Percentiles rank a stretch among this genome's conserved stretches.
phyloP scores from a whole-genome alignment of 2,113 vertebrate species.

The Typhlomys cinereus region DNA sequence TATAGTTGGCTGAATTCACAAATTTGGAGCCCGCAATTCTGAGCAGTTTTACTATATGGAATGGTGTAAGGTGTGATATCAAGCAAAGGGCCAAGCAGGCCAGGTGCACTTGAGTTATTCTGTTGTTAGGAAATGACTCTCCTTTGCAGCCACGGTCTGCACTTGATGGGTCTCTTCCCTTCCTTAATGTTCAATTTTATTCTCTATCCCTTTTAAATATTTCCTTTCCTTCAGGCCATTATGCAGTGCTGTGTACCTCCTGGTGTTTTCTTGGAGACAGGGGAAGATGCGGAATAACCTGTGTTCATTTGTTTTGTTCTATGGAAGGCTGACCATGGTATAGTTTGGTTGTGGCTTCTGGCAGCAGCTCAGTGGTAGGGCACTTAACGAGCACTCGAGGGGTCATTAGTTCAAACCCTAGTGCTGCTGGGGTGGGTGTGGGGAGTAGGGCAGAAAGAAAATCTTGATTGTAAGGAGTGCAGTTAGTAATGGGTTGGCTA shows the following conservation, averaged over 20 bases:
- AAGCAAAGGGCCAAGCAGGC: not conserved
- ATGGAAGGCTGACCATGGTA: too few species aligned
- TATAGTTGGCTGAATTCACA: not conserved
- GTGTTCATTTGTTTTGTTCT: not conserved
- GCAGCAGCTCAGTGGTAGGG: too few species aligned
- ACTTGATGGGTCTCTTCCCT: not conserved
- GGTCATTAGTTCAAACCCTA: too few species aligned
- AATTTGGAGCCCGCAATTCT: not conserved
- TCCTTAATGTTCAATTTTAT: not conserved
- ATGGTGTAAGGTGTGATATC: not conserved
- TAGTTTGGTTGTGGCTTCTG: too few species aligned
- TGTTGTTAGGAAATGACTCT: not conserved
- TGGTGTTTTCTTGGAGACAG: not conserved
- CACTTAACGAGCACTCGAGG: too few species aligned
- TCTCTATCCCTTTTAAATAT: not conserved
- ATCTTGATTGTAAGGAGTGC: not conserved
- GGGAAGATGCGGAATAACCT: not conserved
- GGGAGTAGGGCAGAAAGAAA: too few species aligned
- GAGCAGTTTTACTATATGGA: not conserved
- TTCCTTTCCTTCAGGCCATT: not conserved
- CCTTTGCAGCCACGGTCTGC: not conserved
- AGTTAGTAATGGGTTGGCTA: not conserved
- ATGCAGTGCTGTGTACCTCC: not conserved
- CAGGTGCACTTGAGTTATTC: not conserved
- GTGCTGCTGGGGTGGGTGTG: too few species aligned